phyloP scores from a whole-genome alignment of 1,140 invertebrate genomes.

The Drosophila prosaltans region DNA sequence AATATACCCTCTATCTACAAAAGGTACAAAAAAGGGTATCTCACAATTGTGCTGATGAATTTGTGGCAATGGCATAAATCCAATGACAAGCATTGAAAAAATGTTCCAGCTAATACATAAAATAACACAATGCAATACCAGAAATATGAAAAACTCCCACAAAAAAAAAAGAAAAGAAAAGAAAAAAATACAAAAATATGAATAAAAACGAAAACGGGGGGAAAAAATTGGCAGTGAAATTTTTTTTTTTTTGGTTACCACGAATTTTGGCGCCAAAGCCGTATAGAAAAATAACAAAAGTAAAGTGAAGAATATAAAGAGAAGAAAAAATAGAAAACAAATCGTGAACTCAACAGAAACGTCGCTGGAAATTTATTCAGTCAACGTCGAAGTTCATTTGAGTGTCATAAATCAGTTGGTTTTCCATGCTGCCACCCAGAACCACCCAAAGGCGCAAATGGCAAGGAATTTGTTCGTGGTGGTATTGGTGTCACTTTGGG shows the following conservation, averaged over 20 bases:
- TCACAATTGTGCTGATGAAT: constrained; percentile 56
- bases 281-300: constrained; percentile 1
- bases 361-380: constrained; percentile 71
- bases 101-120: constrained; percentile 37
- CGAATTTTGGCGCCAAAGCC: constrained; percentile 48
- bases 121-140: constrained; percentile 20
- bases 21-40: constrained; percentile 7
- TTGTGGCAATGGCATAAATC: constrained; percentile 62
- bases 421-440: constrained; percentile 34
- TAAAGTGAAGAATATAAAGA: not conserved
- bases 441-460: constrained; percentile 16
- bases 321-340: constrained; percentile 52
- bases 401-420: constrained; percentile 76
- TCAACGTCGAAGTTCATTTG: constrained; percentile 79
- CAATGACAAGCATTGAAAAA: constrained; percentile 26
- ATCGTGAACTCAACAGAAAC: constrained; percentile 58
- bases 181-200: not conserved
- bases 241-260: constrained; percentile 19
- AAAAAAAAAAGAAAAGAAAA: not conserved
- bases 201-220: too few relatives aligned
- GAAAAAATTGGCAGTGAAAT: constrained; percentile 27
- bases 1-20: not conserved
- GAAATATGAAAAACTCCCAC: not conserved
- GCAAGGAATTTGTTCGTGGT: constrained; percentile 24
- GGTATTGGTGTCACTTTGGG: not conserved